Base-by-base conservation (phyloP, 37 sponge, comb jelly and placozoan genomes). In the Aplysina aerophoba region DNA sequence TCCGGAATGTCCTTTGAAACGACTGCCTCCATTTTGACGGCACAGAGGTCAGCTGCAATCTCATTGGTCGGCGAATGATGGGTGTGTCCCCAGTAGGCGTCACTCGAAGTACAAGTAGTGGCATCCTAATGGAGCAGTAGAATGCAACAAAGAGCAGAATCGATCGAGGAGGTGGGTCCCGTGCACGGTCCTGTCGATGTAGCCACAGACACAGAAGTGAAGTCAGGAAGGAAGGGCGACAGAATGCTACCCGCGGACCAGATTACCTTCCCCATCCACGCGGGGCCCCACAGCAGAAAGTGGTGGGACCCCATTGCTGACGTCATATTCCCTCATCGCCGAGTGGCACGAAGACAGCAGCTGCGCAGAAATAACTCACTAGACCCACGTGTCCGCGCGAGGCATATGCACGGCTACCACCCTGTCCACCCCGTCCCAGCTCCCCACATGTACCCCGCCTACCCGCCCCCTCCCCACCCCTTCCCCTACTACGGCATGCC, bases 1-100 rank as follows among this genome's bases (percentile, higher is more conserved):
- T 93, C 91, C 30, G 91, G 88, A 61, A 87, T 83, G 34, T 93
- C 91, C 25, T 71, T 59, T 20, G 94, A 90, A 34, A 93, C 58
- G 22, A 57, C 55, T 35, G 38, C 38, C 28, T 85, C 20, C 15
- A 31, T 60, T 0, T 86, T 54, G 84, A 85, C 85, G 17, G 17
- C 61, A 8, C 22, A 33, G 39, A 38, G 44, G 80, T 53, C 44
- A 21, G 22, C 21, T n/a, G 20, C 3, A 50, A 44, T 14, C 5
- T 22, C 24, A 19, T 64, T 64, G 30, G 25, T 64, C 12, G 36
- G 31, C 12, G 37, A 34, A 44, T 44, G 50, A 44, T 44, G 50
- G 50, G 50, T 44, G 50, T 44, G 50, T n/a, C 50, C 50, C 50
- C 3, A 44, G 50, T 44, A 8, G 50, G 50, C 50, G 50, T 44